Conservation (phyloP, 2,113 vertebrate genomes). For the Chauna torquata region DNA sequence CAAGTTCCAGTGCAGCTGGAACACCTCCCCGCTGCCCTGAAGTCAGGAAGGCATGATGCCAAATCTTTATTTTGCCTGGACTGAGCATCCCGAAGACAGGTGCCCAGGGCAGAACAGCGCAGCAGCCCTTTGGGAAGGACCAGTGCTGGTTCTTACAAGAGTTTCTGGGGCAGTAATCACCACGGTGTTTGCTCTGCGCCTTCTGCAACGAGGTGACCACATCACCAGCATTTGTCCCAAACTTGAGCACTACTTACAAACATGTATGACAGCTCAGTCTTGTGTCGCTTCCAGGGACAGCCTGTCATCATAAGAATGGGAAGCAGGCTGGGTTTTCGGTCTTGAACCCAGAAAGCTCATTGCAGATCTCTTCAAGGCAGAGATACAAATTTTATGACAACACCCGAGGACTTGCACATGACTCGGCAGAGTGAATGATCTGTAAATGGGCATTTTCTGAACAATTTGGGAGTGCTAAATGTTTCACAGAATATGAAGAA, state of each 20-base stretch:
- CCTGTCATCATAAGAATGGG: too few species aligned
- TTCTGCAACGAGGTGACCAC: too few species aligned
- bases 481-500: neutral
- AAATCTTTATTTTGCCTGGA: neutral
- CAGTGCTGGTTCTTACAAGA: neutral
- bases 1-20: too few species aligned
- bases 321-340: neutral
- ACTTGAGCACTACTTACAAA: neutral
- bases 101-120: neutral
- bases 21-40: neutral
- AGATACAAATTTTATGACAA: neutral
- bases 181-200: accelerated
- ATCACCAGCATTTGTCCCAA: accelerated
- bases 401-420: too few species aligned
- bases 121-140: neutral
- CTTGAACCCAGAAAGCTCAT: neutral
- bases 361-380: neutral
- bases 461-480: neutral
- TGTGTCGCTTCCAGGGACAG: neutral
- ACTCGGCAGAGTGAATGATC: neutral
- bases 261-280: accelerated
- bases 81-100: neutral
- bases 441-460: neutral
- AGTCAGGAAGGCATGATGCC: neutral
- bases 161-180: neutral